phyloP scores from a whole-genome alignment of 2,888 invertebrate genomes.

The Cerceris ruficornis region DNA sequence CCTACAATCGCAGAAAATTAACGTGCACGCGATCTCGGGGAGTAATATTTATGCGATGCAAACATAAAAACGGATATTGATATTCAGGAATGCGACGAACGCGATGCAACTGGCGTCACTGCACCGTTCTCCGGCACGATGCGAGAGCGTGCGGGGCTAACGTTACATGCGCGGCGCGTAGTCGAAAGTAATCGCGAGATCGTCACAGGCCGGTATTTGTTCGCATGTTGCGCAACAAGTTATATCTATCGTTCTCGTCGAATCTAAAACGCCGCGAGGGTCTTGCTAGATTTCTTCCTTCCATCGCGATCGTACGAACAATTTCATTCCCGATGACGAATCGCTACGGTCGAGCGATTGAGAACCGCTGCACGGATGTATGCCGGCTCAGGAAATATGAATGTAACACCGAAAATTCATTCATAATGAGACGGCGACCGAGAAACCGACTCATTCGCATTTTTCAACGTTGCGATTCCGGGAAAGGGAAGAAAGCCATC shows the following conservation, averaged over 20 bases:
- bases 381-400: conserved; percentile 70
- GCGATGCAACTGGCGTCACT: conserved; percentile 36
- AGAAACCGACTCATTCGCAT: conserved; percentile 37
- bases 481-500: conserved; percentile 19
- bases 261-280: neutral
- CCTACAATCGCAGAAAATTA: neutral
- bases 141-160: conserved; percentile 12
- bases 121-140: conserved; percentile 24
- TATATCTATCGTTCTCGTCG: conserved; percentile 20
- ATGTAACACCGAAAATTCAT: conserved; percentile 75
- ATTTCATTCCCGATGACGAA: neutral
- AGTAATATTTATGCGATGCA: conserved; percentile 7
- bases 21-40: neutral
- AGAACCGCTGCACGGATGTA: conserved; percentile 66
- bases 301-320: neutral
- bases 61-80: conserved; percentile 46
- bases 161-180: conserved; percentile 21
- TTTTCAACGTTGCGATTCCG: conserved; percentile 12
- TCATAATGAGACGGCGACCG: conserved; percentile 63
- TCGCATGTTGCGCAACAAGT: conserved; percentile 42
- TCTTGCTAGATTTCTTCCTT: neutral
- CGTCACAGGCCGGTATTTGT: conserved; percentile 45
- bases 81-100: conserved; percentile 56
- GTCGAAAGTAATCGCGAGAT: conserved; percentile 34
- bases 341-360: conserved; percentile 27